Evolutionary conservation across 2,888 invertebrate genomes (phyloP).

Genomic region (Cancer borealis): DNA sequence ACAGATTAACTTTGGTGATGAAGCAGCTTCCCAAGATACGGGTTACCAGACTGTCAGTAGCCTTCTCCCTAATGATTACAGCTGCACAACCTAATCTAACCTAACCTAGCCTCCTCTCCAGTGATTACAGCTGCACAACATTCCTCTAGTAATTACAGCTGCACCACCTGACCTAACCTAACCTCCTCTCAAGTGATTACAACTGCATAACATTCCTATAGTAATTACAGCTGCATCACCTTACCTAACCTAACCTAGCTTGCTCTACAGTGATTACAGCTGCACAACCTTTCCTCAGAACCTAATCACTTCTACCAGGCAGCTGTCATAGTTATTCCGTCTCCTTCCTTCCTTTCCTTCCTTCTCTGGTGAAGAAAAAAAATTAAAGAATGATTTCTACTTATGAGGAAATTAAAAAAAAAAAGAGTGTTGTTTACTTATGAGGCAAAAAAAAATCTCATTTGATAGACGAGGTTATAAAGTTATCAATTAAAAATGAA

Average conservation of each 20-base stretch:
- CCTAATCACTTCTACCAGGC: not conserved
- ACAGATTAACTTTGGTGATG: not conserved
- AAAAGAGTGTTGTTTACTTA: too few species aligned
- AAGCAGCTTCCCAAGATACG: slow-evolving; percentile 52
- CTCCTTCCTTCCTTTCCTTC: too few species aligned
- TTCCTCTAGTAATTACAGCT: too few species aligned
- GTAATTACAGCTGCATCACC: too few species aligned
- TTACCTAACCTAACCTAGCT: not conserved
- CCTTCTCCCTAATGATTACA: not conserved
- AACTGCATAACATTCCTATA: too few species aligned
- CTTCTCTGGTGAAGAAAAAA: not conserved
- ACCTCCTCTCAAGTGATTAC: not conserved
- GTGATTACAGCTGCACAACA: too few species aligned
- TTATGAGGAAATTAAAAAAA: too few species aligned
- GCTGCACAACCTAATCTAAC: not conserved
- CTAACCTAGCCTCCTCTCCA: not conserved
- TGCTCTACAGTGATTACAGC: not conserved
- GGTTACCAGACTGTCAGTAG: slow-evolving; percentile 63
- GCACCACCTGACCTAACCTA: not conserved
- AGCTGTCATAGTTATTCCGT: too few species aligned
- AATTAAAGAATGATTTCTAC: too few species aligned
- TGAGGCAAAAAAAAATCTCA: too few species aligned
- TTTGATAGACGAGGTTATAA: too few species aligned
- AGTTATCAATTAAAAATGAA: too few species aligned
- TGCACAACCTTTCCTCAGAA: not conserved